Evolutionary conservation across 2,113 vertebrate genomes (phyloP).

Genomic region (Myotis yumanensis): DNA sequence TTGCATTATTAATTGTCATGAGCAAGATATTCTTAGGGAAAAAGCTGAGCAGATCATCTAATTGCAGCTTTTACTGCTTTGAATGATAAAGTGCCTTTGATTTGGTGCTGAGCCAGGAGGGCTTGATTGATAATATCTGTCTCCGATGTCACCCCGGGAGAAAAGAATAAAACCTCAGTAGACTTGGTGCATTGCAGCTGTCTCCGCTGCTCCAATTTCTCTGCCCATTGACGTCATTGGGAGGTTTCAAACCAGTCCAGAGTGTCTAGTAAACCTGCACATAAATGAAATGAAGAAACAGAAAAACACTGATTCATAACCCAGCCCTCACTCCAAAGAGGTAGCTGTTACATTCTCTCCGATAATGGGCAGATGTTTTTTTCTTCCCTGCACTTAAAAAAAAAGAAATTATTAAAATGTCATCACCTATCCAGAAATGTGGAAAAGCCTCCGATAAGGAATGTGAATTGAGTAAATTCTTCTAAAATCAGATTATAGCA

Average conservation of each 20-base stretch:
- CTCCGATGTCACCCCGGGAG: constrained; percentile 78
- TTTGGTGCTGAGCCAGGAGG: constrained; percentile 66
- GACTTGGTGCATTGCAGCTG: constrained; percentile 79
- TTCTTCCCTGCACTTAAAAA: constrained; percentile 43
- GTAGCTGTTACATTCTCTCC: constrained; percentile 41
- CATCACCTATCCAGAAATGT: background rate
- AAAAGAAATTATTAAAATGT: constrained; percentile 30
- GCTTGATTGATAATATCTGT: constrained; percentile 80
- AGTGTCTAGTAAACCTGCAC: constrained; percentile 70
- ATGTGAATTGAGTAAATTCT: constrained; percentile 10
- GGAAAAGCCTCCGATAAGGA: constrained; percentile 50
- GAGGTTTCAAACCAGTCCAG: constrained; percentile 80
- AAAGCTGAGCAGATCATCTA: constrained; percentile 40
- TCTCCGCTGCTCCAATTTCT: constrained; percentile 79
- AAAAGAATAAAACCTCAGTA: constrained; percentile 77
- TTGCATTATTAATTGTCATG: constrained; percentile 54
- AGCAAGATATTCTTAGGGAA: background rate
- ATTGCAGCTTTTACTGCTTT: constrained; percentile 54
- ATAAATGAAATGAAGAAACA: constrained; percentile 65
- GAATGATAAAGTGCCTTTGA: constrained; percentile 67
- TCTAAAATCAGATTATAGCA: constrained; percentile 27
- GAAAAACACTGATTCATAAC: constrained; percentile 66
- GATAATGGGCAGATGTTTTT: constrained; percentile 60
- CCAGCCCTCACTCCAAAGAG: constrained; percentile 28
- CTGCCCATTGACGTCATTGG: constrained; percentile 85